Conservation (phyloP, 2,113 vertebrate species). For the Istiophorus platypterus region DNA sequence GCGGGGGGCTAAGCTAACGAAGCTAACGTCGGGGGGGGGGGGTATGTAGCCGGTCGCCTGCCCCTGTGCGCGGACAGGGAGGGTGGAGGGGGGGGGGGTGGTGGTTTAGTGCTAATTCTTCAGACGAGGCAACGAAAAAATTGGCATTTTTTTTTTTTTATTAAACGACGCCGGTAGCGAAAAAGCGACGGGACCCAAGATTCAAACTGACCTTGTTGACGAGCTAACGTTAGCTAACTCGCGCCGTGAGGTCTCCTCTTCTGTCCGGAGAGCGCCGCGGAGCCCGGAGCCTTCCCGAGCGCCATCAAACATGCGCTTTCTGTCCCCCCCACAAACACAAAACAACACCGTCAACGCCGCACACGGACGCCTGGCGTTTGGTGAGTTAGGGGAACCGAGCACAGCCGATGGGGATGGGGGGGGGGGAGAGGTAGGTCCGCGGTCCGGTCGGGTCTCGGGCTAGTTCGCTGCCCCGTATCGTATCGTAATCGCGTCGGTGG, state of each 20-base stretch:
- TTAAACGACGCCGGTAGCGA: background rate
- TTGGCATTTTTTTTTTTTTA: background rate
- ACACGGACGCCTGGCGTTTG: background rate
- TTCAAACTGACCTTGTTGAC: conserved; percentile 84
- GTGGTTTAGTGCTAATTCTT: background rate
- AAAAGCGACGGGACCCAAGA: conserved; percentile 31
- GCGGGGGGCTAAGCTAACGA: conserved; percentile 53
- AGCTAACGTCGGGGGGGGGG: no score
- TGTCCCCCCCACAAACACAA: no score
- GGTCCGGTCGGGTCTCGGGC: conserved; percentile 33
- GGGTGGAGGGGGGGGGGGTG: no score
- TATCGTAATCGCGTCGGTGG: conserved; percentile 48
- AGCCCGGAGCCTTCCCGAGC: conserved; percentile 62
- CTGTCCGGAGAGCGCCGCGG: conserved; percentile 57
- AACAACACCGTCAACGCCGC: conserved; percentile 17
- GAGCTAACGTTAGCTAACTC: conserved; percentile 78
- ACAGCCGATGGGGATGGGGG: no score
- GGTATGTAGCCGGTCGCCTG: conserved; percentile 27
- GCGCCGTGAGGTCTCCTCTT: conserved; percentile 71
- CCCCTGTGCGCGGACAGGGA: background rate
- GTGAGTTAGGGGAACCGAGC: background rate
- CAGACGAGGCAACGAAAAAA: background rate
- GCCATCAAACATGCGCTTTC: conserved; percentile 71
- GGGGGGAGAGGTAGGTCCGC: background rate
- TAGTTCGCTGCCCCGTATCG: conserved; percentile 45